These are phyloP conservation scores for Stylophora pistillata DNA, from an alignment of 64 coral and sea anemone genomes.

Conservation along the genomic window DNA sequence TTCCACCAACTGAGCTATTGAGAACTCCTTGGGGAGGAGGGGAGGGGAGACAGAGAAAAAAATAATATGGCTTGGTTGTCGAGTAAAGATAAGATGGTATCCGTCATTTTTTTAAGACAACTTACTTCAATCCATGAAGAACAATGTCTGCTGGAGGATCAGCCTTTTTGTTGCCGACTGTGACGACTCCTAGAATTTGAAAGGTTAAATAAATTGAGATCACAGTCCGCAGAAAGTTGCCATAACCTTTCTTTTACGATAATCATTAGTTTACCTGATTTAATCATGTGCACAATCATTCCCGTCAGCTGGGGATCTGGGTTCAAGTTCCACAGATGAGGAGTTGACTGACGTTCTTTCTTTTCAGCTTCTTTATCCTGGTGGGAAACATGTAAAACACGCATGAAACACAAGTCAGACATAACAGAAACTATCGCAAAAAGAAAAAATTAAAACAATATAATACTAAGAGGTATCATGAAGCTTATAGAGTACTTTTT, in stretches of 20 bases:
- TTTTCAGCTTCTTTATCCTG: conserved; percentile 87
- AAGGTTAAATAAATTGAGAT: not conserved
- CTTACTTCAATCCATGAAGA: conserved; percentile 87
- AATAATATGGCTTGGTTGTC: too few relatives aligned
- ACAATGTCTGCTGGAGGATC: conserved; percentile 86
- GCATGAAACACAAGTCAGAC: too few relatives aligned
- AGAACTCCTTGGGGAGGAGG: too few relatives aligned
- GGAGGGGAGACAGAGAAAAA: too few relatives aligned
- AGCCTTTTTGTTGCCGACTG: conserved; percentile 91
- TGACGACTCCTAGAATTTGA: conserved; percentile 62
- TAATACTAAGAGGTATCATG: too few relatives aligned
- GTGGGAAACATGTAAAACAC: not conserved
- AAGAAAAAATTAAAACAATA: not conserved
- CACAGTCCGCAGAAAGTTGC: not conserved
- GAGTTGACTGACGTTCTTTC: conserved; percentile 88
- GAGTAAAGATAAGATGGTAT: not conserved
- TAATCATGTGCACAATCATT: conserved; percentile 92
- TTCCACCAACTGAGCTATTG: too few relatives aligned
- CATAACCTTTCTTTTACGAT: not conserved
- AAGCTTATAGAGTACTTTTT: too few relatives aligned
- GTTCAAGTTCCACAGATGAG: conserved; percentile 97
- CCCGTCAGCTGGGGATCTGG: conserved; percentile 93
- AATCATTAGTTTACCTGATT: conserved; percentile 54
- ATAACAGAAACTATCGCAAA: not conserved
- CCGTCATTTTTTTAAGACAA: not conserved